A percentile compares a stretch with the other conserved stretches of the same genome.
phyloP scores from a whole-genome alignment of 1,140 invertebrate genomes.

The Drosophila kepulauana region DNA sequence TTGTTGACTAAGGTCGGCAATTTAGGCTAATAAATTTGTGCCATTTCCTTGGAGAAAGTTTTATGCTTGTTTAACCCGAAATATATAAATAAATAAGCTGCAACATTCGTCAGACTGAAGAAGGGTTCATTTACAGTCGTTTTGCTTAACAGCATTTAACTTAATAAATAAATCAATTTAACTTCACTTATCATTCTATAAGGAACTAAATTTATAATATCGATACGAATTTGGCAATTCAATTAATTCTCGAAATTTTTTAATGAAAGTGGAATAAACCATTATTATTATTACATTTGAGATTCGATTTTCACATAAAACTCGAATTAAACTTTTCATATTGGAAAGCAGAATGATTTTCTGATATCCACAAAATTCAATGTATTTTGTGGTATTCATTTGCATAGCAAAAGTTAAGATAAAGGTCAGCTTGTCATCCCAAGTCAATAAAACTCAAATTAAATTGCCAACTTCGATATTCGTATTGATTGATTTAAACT shows the following conservation, averaged over 20 bases:
- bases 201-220: too few relatives aligned
- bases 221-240: too few relatives aligned
- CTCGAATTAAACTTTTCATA: background rate
- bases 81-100: constrained; percentile 7
- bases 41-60: background rate
- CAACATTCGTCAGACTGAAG: background rate
- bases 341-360: background rate
- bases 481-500: constrained; percentile 1
- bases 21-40: constrained; percentile 27
- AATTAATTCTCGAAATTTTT: too few relatives aligned
- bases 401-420: background rate
- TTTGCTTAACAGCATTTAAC: background rate
- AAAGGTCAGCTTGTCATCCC: background rate
- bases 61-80: background rate
- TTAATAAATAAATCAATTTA: too few relatives aligned
- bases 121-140: background rate
- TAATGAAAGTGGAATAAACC: too few relatives aligned
- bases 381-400: background rate
- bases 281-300: background rate
- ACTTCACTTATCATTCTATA: too few relatives aligned
- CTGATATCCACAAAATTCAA: background rate
- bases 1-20: constrained; percentile 28
- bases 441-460: background rate
- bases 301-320: background rate
- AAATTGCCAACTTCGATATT: background rate